Percentiles rank a stretch among this genome's conserved stretches.
Evolutionary conservation across 2,113 vertebrate genomes (phyloP).

Genomic region (Asarcornis scutulata): DNA sequence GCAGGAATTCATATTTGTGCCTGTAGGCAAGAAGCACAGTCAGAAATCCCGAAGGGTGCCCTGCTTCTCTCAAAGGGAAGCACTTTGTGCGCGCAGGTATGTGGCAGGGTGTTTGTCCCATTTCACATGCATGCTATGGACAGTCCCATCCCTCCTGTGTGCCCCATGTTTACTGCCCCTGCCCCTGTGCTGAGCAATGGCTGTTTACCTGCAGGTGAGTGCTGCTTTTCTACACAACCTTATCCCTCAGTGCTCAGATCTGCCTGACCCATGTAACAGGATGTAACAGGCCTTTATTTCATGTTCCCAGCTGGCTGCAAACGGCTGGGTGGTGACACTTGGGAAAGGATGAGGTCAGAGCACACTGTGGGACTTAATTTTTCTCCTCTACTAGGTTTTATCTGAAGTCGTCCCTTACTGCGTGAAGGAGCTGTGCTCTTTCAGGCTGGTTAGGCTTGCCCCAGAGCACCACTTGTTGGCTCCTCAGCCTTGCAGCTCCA

Average conservation of each 20-base stretch:
- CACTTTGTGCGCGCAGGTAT: background rate
- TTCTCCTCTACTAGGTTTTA: background rate
- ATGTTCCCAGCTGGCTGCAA: background rate
- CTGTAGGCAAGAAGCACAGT: conserved; percentile 67
- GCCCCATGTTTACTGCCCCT: background rate
- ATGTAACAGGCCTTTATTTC: background rate
- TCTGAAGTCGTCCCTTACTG: background rate
- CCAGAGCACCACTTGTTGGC: background rate
- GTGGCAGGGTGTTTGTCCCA: background rate
- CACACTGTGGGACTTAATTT: background rate
- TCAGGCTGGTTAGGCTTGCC: background rate
- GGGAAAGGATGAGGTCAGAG: background rate
- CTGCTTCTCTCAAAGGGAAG: background rate
- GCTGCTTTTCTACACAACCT: accelerated
- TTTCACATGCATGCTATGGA: background rate
- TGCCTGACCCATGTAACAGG: background rate
- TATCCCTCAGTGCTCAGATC: background rate
- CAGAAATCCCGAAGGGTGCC: background rate
- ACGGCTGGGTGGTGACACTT: background rate
- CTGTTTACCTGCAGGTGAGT: background rate
- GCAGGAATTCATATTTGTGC: conserved; percentile 91
- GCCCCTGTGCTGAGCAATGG: no score
- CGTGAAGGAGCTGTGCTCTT: background rate
- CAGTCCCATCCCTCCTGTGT: background rate
- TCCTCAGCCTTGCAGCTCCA: background rate